Conservation (phyloP, 2,888 invertebrate genomes). For the Heteropelma amictum region DNA sequence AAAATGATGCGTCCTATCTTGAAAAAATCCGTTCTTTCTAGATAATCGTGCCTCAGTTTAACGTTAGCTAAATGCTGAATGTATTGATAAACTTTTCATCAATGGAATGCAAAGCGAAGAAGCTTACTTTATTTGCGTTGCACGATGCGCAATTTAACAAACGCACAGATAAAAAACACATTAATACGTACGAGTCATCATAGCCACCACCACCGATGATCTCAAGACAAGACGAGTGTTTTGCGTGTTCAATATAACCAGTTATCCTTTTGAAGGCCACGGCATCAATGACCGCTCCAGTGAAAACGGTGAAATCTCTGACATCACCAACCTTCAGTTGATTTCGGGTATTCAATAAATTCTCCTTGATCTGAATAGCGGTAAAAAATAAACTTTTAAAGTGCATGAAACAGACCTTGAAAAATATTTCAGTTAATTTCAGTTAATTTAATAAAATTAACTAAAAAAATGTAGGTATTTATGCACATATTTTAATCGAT, state of each 20-base stretch:
- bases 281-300: conserved; percentile 98
- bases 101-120: too few relatives aligned
- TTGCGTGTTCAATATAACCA: conserved; percentile 93
- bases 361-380: conserved; percentile 82
- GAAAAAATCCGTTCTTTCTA: too few relatives aligned
- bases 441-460: background rate
- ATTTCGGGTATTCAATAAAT: conserved; percentile 84
- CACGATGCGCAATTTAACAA: too few relatives aligned
- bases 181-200: conserved; percentile 83
- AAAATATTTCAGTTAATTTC: background rate
- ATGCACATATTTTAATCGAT: background rate
- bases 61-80: too few relatives aligned
- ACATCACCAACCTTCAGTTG: conserved; percentile 93
- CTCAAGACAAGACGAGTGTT: conserved; percentile 84
- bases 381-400: background rate
- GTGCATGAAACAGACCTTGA: background rate
- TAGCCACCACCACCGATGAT: conserved; percentile 94
- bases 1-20: too few relatives aligned
- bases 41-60: too few relatives aligned
- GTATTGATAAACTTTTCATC: too few relatives aligned
- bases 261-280: conserved; percentile 94
- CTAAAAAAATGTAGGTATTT: background rate
- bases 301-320: conserved; percentile 88
- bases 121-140: too few relatives aligned
- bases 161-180: background rate